Evolutionary conservation across 2,113 vertebrate genomes (phyloP).

Genomic region (Xiphias gladius): DNA sequence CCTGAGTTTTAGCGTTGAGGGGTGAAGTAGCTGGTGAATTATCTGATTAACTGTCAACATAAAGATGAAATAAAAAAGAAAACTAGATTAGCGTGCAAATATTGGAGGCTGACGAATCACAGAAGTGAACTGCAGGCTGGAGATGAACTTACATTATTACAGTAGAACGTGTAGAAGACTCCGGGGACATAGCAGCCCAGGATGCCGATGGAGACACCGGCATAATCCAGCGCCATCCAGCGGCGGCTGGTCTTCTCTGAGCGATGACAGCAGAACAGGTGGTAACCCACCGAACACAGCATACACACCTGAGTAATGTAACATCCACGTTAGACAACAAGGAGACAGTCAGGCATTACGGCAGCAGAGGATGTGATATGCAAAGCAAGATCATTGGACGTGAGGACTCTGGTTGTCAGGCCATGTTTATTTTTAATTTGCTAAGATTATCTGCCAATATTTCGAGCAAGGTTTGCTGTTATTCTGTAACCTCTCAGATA

Average conservation of each 20-base stretch:
- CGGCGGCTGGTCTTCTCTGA: conserved; percentile 95
- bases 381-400: background rate
- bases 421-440: background rate
- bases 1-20: too few species aligned
- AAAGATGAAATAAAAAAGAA: background rate
- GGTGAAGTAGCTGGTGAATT: too few species aligned
- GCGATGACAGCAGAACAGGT: conserved; percentile 95
- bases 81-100: background rate
- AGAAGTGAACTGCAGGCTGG: background rate
- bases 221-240: conserved; percentile 96
- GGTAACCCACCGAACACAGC: conserved; percentile 95
- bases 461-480: conserved; percentile 17
- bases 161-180: conserved; percentile 97
- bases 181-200: conserved; percentile 96
- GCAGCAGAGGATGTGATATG: background rate
- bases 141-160: conserved; percentile 89
- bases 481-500: conserved; percentile 3
- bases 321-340: fast-evolving
- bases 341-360: background rate
- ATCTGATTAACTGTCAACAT: too few species aligned
- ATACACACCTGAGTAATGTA: conserved; percentile 88
- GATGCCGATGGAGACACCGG: conserved; percentile 94
- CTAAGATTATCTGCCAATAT: conserved; percentile 3
- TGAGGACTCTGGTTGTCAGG: background rate
- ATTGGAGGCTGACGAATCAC: too few species aligned